phyloP scores from a whole-genome alignment of 2,888 invertebrate genomes.

The Protonemura montana region DNA sequence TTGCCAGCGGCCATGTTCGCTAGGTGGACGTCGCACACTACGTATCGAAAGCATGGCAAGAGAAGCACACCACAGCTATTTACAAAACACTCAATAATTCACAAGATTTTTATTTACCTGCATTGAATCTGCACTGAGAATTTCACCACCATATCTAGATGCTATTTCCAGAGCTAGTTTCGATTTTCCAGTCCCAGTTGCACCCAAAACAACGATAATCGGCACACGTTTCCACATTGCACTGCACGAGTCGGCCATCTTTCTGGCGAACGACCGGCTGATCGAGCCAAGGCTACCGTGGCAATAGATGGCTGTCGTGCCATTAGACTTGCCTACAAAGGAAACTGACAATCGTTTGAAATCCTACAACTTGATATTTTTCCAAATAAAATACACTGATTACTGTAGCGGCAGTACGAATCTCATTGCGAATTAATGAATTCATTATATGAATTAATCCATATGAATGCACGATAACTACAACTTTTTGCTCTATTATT shows the following conservation, averaged over 20 bases:
- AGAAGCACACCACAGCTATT: neutral
- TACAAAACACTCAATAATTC: neutral
- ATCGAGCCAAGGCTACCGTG: neutral
- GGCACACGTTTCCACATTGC: constrained; percentile 67
- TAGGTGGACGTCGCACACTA: neutral
- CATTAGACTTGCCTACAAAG: too few relatives aligned
- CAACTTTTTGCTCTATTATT: neutral
- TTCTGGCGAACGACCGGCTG: neutral
- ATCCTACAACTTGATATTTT: too few relatives aligned
- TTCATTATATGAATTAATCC: too few relatives aligned
- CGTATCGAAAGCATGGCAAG: neutral
- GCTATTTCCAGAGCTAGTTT: constrained; percentile 93
- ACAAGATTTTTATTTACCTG: constrained; percentile 70
- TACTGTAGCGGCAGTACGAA: too few relatives aligned
- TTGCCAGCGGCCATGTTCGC: neutral
- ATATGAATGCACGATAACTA: too few relatives aligned
- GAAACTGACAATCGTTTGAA: too few relatives aligned
- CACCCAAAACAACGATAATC: constrained; percentile 89
- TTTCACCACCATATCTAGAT: constrained; percentile 83
- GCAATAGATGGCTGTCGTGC: neutral
- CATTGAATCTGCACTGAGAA: constrained; percentile 99
- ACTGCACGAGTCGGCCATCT: constrained; percentile 45
- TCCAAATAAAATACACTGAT: too few relatives aligned
- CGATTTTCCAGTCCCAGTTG: constrained; percentile 97
- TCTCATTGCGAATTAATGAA: too few relatives aligned